Conservation (phyloP, 2,113 vertebrate species). For the Brienomyrus brachyistius region DNA sequence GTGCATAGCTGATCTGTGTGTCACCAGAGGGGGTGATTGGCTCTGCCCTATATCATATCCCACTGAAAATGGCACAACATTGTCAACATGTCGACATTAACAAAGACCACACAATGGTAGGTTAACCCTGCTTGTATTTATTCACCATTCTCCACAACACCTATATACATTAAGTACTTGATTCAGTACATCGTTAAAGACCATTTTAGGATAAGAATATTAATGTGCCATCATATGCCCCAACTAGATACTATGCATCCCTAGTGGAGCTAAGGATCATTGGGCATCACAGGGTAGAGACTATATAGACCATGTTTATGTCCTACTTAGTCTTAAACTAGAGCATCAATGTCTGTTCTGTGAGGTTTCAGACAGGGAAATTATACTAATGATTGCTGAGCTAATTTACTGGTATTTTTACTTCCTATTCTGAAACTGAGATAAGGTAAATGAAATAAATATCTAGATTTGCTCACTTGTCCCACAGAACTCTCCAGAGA, state of each 20-base stretch:
- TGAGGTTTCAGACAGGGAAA: not conserved
- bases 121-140: conserved; percentile 3
- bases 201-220: not conserved
- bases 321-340: conserved; percentile 1
- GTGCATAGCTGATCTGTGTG: not conserved
- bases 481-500: not conserved
- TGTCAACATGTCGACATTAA: not conserved
- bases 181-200: conserved; percentile 6
- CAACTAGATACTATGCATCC: not conserved
- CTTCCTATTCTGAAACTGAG: not conserved
- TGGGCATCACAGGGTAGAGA: not conserved
- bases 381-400: not conserved
- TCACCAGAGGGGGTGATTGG: not conserved
- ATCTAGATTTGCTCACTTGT: not conserved
- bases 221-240: not conserved
- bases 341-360: conserved; percentile 2
- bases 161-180: conserved; percentile 12
- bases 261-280: not conserved
- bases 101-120: not conserved
- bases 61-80: not conserved
- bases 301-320: not conserved
- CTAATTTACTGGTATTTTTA: not conserved
- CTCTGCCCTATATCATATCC: not conserved
- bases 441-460: conserved; percentile 8
- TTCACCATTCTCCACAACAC: conserved; percentile 3